Base-by-base conservation (phyloP, 2,888 invertebrate genomes). In the Lochmaea capreae region DNA sequence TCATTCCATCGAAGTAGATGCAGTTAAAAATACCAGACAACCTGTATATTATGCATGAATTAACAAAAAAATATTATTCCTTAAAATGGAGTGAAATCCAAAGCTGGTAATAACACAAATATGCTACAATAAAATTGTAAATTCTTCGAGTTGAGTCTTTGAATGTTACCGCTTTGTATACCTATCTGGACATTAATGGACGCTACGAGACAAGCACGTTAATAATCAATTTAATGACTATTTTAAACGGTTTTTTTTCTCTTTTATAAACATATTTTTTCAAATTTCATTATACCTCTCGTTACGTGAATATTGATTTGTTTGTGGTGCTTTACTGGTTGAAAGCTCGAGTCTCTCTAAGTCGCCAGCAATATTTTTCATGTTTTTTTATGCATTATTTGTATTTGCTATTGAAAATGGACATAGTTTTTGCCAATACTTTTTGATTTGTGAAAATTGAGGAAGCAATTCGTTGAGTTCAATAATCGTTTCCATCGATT, bases 51-150 rank as follows among this genome's bases (percentile, higher is more conserved):
- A 79, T 78, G 79, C 77, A 77, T 78, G 78, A 78, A 81, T 81
- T 79, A 80, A 78, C 76, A 76, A 81, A 80, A 77, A 80, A 80
- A 78, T 79, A 79, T 79, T 81, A 65, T 81, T 79, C 79, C 81
- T 81, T 77, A 80, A 82, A 79, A 82, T 75, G 83, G 81, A 76
- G 81, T 81, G 77, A 79, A 83, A 84, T 84, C 83, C 84, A 78
- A 84, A 82, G 81, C 82, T 79, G 82, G 84, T 79, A 83, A 84
- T 85, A 85, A 85, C 85, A 84, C 85, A 85, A 85, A 85, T 85
- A 84, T 84, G 83, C 84, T 82, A 84, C 85, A 85, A 85, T 85
- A 85, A 85, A 85, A 85, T 84, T 84, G 85, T 85, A 85, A 85
- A 85, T 85, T 83, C 84, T 80, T 80, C 74, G 75, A 79, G 79